Conservation (phyloP, 2,797 vertebrate species). For the Microctenopoma lineatum region DNA sequence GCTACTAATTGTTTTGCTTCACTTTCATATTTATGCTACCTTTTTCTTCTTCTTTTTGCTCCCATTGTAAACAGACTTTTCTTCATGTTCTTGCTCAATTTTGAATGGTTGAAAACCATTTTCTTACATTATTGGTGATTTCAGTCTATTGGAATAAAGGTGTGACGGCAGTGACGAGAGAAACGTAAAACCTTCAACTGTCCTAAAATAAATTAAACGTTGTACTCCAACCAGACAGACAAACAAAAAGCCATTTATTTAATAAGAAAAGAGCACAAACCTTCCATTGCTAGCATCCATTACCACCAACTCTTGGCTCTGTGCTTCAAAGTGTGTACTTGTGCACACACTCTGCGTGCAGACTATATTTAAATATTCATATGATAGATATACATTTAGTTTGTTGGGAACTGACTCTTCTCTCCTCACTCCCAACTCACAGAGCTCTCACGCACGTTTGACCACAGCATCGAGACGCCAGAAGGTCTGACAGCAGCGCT, state of each 20-base stretch:
- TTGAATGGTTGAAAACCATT: too few species aligned
- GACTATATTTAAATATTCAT: conserved; percentile 33
- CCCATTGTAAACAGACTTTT: too few species aligned
- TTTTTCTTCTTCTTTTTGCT: too few species aligned
- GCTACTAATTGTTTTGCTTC: too few species aligned
- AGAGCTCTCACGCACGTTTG: conserved; percentile 37
- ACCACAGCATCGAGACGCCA: conserved; percentile 39
- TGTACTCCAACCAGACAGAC: too few species aligned
- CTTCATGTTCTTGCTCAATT: too few species aligned
- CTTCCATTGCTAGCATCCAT: conserved; percentile 67
- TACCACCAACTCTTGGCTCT: conserved; percentile 48
- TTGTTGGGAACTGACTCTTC: neutral
- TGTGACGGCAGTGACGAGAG: too few species aligned
- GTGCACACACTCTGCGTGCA: neutral
- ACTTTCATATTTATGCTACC: too few species aligned
- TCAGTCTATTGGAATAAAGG: too few species aligned
- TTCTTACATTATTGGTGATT: too few species aligned
- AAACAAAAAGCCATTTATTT: neutral
- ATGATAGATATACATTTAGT: neutral
- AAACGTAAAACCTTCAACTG: too few species aligned
- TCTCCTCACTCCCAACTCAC: conserved; percentile 28
- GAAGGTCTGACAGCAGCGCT: conserved; percentile 37
- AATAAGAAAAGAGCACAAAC: conserved; percentile 32
- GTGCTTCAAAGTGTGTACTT: conserved; percentile 39
- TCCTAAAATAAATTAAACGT: too few species aligned